Conservation (phyloP, 1,140 invertebrate species). For the Sinonovacula constricta region DNA sequence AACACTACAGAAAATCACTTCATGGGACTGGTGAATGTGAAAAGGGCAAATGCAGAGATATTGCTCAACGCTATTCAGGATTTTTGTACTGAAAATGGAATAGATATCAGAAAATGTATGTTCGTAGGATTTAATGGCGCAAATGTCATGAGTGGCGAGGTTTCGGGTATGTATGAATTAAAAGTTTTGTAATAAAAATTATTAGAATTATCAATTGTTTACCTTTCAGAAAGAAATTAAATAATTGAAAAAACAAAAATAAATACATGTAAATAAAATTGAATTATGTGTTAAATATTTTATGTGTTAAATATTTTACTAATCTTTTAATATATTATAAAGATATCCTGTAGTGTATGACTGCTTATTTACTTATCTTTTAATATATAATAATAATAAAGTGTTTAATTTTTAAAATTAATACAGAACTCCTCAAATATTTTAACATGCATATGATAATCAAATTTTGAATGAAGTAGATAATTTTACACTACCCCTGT, state of each 20-base stretch:
- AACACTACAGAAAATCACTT: slow-evolving; percentile 9
- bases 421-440: not conserved
- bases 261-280: not conserved
- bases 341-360: no score
- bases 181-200: not conserved
- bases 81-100: not conserved
- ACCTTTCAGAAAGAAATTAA: not conserved
- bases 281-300: not conserved
- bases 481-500: no score
- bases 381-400: no score
- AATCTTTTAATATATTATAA: no score
- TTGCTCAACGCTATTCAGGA: not conserved
- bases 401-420: not conserved
- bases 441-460: not conserved
- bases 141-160: slow-evolving; percentile 21
- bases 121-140: slow-evolving; percentile 24
- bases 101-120: not conserved
- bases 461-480: not conserved
- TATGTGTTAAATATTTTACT: no score
- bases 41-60: slow-evolving; percentile 6
- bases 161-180: slow-evolving; percentile 1
- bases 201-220: no score
- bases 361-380: no score
- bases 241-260: not conserved
- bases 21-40: not conserved